phyloP scores from a whole-genome alignment of 2,888 invertebrate species.

The Brenthis ino region DNA sequence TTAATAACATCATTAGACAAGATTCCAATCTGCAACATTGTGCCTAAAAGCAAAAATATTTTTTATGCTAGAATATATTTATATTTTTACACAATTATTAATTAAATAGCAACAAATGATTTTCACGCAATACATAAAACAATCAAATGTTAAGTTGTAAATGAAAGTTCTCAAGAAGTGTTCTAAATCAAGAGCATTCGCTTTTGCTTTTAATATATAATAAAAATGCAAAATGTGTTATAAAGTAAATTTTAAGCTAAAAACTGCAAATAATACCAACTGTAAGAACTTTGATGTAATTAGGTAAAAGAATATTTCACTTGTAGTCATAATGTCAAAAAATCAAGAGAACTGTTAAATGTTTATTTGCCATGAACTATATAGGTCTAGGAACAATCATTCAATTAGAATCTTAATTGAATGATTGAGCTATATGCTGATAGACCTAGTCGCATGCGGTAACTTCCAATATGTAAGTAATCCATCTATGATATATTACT shows the following conservation, averaged over 20 bases:
- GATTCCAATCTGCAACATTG: conserved; percentile 38
- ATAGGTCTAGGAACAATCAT: conserved; percentile 12
- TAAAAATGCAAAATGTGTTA: background rate
- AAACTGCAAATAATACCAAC: background rate
- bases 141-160: background rate
- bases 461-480: too few relatives aligned
- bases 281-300: background rate
- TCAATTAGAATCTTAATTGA: conserved; percentile 14
- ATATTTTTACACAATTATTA: too few relatives aligned
- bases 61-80: too few relatives aligned
- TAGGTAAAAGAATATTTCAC: too few relatives aligned
- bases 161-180: too few relatives aligned
- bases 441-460: background rate
- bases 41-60: conserved; percentile 30
- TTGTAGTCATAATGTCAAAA: too few relatives aligned
- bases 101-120: background rate
- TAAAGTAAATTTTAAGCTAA: background rate
- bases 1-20: conserved; percentile 37
- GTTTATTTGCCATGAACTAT: background rate
- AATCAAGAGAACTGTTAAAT: too few relatives aligned
- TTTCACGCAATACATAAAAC: background rate
- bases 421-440: background rate
- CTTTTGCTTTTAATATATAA: background rate
- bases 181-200: background rate
- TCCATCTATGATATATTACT: too few relatives aligned